Conservation (phyloP, 2,888 invertebrate species). For the Pandemis heparana region DNA sequence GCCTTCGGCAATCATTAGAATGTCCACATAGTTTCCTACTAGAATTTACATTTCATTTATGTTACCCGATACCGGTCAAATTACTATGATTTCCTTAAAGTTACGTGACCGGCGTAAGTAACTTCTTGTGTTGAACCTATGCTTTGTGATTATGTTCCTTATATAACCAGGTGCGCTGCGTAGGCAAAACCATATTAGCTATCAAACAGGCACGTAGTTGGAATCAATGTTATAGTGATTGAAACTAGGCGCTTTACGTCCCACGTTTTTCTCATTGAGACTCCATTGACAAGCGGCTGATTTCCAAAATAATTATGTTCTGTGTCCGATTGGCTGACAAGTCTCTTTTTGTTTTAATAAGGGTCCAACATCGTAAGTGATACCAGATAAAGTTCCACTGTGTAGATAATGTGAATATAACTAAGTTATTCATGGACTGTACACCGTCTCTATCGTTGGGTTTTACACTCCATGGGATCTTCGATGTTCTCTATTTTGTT, state of each 20-base stretch:
- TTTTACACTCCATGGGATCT: conserved; percentile 81
- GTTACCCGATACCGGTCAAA: conserved; percentile 25
- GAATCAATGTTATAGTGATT: conserved; percentile 17
- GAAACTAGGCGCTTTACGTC: conserved; percentile 18
- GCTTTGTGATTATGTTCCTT: conserved; percentile 44
- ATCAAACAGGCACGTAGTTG: conserved; percentile 51
- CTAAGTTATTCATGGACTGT: conserved; percentile 82
- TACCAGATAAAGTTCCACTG: conserved; percentile 82
- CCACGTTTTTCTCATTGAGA: conserved; percentile 14
- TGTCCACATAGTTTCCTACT: conserved; percentile 15
- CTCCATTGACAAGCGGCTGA: conserved; percentile 67
- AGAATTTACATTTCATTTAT: conserved; percentile 15
- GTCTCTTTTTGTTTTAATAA: conserved; percentile 61
- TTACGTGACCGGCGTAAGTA: conserved; percentile 36
- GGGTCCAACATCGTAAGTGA: conserved; percentile 74
- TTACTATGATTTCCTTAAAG: conserved; percentile 31
- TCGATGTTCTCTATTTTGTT: conserved; percentile 70
- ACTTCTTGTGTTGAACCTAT: conserved; percentile 13
- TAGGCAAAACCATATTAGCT: conserved; percentile 52
- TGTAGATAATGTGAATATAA: conserved; percentile 86
- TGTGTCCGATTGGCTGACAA: conserved; percentile 59
- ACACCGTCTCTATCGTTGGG: conserved; percentile 81
- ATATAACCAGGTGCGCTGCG: conserved; percentile 56
- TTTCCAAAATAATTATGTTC: conserved; percentile 60
- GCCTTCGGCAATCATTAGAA: not conserved